A percentile compares a stretch with the other conserved stretches of the same genome.
Evolutionary conservation across 2,113 vertebrate genomes (phyloP).

Genomic region (Cheirogaleus medius): DNA sequence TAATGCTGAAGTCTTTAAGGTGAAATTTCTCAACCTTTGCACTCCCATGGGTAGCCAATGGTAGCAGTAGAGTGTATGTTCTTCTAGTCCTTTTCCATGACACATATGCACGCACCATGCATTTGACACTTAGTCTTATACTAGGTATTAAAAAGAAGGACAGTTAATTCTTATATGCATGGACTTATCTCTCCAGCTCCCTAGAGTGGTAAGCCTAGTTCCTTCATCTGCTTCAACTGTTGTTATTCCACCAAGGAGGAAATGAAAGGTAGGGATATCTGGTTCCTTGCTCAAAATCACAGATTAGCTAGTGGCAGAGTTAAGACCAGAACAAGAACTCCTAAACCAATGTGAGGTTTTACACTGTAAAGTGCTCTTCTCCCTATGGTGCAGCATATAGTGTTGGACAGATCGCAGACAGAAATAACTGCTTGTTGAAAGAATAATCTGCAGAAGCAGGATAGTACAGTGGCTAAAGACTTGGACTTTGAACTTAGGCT

Average conservation of each 20-base stretch:
- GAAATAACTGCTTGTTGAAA: constrained; percentile 21
- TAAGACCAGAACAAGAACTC: neutral
- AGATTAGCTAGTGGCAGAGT: neutral
- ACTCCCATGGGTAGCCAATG: neutral
- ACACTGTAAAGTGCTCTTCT: neutral
- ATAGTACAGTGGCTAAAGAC: neutral
- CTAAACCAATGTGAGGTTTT: neutral
- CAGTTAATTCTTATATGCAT: neutral
- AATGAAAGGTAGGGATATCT: neutral
- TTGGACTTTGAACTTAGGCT: neutral
- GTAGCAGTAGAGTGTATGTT: neutral
- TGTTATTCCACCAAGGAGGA: neutral
- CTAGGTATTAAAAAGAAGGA: neutral
- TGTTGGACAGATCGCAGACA: neutral
- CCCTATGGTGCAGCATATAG: neutral
- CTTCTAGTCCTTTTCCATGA: neutral
- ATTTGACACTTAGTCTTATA: neutral
- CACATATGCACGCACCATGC: neutral
- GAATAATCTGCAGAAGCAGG: neutral
- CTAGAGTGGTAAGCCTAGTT: neutral
- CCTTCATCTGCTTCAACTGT: neutral
- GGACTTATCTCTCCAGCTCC: neutral
- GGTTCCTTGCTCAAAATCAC: neutral
- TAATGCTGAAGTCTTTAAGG: neutral
- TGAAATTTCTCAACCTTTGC: neutral